phyloP scores from a whole-genome alignment of 2,113 vertebrate species.

The Upupa epops region DNA sequence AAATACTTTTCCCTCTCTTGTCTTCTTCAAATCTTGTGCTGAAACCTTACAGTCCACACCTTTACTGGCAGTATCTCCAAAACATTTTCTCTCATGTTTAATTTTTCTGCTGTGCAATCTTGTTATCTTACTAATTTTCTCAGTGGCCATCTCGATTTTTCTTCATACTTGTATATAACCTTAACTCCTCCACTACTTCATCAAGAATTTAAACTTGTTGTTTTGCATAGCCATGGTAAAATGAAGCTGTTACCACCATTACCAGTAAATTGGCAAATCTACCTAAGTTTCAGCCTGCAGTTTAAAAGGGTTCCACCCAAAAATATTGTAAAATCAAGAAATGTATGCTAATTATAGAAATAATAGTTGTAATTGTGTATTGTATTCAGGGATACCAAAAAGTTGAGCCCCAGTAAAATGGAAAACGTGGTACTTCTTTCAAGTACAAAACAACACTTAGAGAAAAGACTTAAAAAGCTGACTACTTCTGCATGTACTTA shows the following conservation, averaged over 20 bases:
- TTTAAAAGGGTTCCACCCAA: not conserved
- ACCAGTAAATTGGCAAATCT: not conserved
- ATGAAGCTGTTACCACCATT: not conserved
- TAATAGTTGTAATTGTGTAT: not conserved
- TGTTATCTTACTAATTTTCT: not conserved
- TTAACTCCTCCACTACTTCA: not conserved
- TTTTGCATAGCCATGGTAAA: not conserved
- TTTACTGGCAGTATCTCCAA: not conserved
- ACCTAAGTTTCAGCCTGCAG: not conserved
- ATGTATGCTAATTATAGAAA: not conserved
- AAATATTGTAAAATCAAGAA: not conserved
- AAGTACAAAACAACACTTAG: not conserved
- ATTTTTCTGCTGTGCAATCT: not conserved
- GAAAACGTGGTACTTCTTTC: not conserved
- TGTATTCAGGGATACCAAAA: slow-evolving; percentile 14
- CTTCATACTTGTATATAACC: not conserved
- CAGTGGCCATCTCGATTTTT: not conserved
- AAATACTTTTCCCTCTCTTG: not conserved
- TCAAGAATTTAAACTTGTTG: not conserved
- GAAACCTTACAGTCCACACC: not conserved
- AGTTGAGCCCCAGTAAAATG: not conserved
- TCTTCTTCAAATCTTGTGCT: not conserved
- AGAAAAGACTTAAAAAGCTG: not conserved
- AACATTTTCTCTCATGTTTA: not conserved
- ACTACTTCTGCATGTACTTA: not conserved